These are phyloP conservation scores for Scolopax mira DNA, from an alignment of 2,113 vertebrate species.

Conservation along the genomic window DNA sequence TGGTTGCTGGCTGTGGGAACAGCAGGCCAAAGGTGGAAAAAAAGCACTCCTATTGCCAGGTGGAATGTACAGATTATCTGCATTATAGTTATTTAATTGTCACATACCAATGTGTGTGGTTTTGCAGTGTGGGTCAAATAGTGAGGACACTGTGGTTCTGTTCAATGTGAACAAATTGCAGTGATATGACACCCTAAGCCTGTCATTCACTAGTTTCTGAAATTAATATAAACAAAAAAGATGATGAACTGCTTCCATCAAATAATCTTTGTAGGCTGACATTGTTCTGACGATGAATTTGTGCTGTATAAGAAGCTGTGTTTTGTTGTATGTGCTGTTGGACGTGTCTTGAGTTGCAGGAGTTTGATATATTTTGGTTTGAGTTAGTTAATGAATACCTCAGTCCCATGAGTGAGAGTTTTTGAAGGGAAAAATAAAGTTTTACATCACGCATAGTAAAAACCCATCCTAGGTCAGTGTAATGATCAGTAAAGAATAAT, in stretches of 20 bases:
- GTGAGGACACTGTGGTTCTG: background rate
- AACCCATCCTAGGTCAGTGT: background rate
- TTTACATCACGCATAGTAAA: fast-evolving
- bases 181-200: fast-evolving
- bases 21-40: background rate
- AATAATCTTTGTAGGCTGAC: background rate
- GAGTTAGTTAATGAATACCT: background rate
- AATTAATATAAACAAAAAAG: background rate
- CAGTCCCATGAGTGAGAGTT: background rate
- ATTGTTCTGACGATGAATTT: background rate
- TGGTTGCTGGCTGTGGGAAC: background rate
- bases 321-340: fast-evolving
- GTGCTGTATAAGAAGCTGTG: background rate
- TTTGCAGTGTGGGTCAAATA: background rate
- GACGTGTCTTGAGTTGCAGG: background rate
- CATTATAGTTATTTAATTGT: fast-evolving
- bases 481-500: background rate
- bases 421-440: background rate
- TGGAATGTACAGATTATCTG: background rate
- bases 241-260: background rate
- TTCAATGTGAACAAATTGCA: background rate
- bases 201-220: background rate
- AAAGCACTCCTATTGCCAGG: background rate
- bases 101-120: fast-evolving
- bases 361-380: background rate